A percentile compares a stretch with the other conserved stretches of the same genome.
Conservation (phyloP, 2,888 invertebrate species). For the Troglohyphantes excavatus region DNA sequence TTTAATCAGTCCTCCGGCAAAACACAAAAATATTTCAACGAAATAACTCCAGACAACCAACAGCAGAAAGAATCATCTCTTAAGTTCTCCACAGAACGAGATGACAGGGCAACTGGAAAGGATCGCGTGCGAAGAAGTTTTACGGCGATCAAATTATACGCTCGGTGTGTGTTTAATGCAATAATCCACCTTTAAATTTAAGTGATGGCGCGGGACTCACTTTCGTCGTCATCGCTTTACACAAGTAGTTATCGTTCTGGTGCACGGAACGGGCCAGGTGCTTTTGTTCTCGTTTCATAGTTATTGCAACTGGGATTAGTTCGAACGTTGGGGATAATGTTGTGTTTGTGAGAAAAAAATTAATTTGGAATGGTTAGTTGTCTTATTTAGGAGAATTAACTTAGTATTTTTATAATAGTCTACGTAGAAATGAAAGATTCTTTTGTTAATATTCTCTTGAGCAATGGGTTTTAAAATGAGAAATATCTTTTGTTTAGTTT, state of each 20-base stretch:
- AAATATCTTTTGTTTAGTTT: too few species aligned
- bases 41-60: too few species aligned
- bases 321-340: not conserved
- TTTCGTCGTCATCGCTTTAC: not conserved
- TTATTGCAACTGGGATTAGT: not conserved
- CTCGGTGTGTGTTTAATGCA: conserved; percentile 11
- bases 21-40: too few species aligned
- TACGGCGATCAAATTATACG: conserved; percentile 47
- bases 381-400: too few species aligned
- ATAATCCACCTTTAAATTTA: conserved; percentile 37
- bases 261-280: conserved; percentile 4
- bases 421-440: too few species aligned
- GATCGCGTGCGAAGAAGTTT: conserved; percentile 35
- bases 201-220: conserved; percentile 23
- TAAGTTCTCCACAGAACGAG: not conserved
- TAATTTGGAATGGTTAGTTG: too few species aligned
- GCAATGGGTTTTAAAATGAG: too few species aligned
- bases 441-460: too few species aligned
- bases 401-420: too few species aligned
- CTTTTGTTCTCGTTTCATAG: not conserved
- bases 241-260: conserved; percentile 10
- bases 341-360: not conserved
- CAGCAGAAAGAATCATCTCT: too few species aligned
- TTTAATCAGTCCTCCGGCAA: too few species aligned
- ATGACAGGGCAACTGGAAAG: not conserved